Evolutionary conservation across 2,888 invertebrate species (phyloP), one percentile per base, ranked within the genome.

Genomic region (Heliconius sara): DNA sequence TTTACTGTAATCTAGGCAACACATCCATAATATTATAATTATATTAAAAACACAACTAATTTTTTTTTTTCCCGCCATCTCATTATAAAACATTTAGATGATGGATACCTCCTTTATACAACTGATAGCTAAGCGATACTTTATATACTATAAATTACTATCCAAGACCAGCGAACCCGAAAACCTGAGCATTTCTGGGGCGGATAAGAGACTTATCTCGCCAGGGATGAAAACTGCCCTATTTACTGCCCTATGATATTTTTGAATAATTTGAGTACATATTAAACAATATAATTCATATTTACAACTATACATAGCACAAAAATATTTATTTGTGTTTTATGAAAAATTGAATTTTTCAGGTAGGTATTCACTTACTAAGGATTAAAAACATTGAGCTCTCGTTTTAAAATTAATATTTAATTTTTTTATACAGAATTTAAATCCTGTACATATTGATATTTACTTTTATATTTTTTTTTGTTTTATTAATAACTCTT

Each of bases 281-380:
- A 57, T 9, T n/a, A 60, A 60, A 60, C 22, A 60, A n/a, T n/a
- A n/a, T 60, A 3, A 10, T n/a, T n/a, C 10, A n/a, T 60, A 22
- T n/a, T 60, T 60, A n/a, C 10, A 60, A n/a, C n/a, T 60, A 22
- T 60, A 10, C n/a, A 60, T n/a, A 60, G 19, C 22, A 57, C 22
- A n/a, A 60, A 60, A 60, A 60, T 52, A n/a, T 60, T n/a, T 60
- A 4, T 60, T 57, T 66, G 12, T 67, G 10, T 67, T 34, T 34
- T 22, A 67, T 34, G 12, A 19, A 34, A 67, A 34, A 67, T 67
- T 67, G 34, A 67, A 67, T 34, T 67, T 67, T 67, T 67, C 67
- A 34, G 67, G 10, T 67, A 30, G 34, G 34, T 67, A 34, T 67
- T 67, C 67, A 67, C 67, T 67, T 67, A 67, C 67, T 67, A 67